Evolutionary conservation across 2,113 vertebrate species (phyloP), one percentile per base, ranked within the genome.

Genomic region (Brachypteracias leptosomus): DNA sequence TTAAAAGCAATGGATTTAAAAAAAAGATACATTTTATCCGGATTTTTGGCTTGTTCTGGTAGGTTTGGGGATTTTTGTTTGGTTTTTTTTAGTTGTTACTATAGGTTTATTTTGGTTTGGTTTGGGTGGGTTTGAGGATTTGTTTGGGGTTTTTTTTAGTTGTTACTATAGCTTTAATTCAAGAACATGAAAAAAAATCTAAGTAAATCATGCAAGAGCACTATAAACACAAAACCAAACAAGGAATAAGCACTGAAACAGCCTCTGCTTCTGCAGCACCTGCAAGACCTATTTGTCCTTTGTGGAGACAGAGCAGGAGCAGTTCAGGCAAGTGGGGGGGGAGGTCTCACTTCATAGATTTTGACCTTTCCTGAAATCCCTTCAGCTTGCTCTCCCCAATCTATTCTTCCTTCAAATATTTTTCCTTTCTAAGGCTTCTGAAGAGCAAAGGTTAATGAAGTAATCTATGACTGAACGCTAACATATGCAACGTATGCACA

Each of bases 381-480:
- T 72, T 58, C 62, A 73, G 82, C n/a, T 54, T 88, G 29, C 71
- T 44, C 71, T 54, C 80, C 73, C 58, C 65, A 33, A 2, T 29
- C 83, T 75, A 46, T 68, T 92, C 92, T 68, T 78, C 76, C 77
- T 87, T 89, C 80, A 86, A 93, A 78, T 78, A 67, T 67, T 84
- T 90, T 38, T 95, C 68, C 31, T 92, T 94, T 82, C 22, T 38
- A 73, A 94, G 76, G 61, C 93, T 81, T 79, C 71, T 74, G 75
- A 93, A 89, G 92, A 84, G 70, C 82, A 96, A 96, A 96, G 95
- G 95, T 65, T 87, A 97, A 94, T 88, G 46, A 95, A 84, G 77
- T 88, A 91, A 91, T 83, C 80, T 93, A 12, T 42, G 91, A 76
- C 62, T 92, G 93, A 97, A 62, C 12, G 38, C 44, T 92, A 91